Evolutionary conservation across 2,888 invertebrate species (phyloP).

Genomic region (Laspeyria flexula): DNA sequence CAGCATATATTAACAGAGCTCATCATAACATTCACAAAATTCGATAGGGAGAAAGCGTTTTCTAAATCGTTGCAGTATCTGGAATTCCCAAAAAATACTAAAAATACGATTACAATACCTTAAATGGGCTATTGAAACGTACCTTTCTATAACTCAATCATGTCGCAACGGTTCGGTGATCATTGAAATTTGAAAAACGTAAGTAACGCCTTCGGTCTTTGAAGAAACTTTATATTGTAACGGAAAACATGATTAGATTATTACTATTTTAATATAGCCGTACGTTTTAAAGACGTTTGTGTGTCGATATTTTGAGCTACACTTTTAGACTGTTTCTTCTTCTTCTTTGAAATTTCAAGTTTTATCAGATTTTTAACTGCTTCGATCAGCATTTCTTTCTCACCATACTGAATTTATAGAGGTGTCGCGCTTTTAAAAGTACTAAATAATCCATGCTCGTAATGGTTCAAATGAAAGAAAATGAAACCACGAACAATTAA

Average conservation of each 20-base stretch:
- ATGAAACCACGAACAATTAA: no score
- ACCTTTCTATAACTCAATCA: constrained; percentile 30
- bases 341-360: no score
- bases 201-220: constrained; percentile 12
- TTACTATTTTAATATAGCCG: no score
- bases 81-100: constrained; percentile 42
- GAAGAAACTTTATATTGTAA: constrained; percentile 17
- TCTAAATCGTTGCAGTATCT: constrained; percentile 79
- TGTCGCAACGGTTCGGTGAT: constrained; percentile 11
- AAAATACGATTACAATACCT: constrained; percentile 19
- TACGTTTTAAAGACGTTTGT: no score
- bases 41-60: constrained; percentile 72
- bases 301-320: no score
- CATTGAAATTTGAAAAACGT: constrained; percentile 9
- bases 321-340: no score
- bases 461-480: no score
- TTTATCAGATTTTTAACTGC: no score
- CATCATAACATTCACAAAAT: constrained; percentile 72
- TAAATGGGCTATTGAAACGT: constrained; percentile 16
- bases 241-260: constrained; percentile 22
- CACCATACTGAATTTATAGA: no score
- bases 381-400: no score
- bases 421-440: no score
- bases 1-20: constrained; percentile 81
- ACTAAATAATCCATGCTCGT: no score